Evolutionary conservation across 2,113 vertebrate genomes (phyloP), one percentile per base, ranked within the genome.

Genomic region (Semicossyphus pulcher): DNA sequence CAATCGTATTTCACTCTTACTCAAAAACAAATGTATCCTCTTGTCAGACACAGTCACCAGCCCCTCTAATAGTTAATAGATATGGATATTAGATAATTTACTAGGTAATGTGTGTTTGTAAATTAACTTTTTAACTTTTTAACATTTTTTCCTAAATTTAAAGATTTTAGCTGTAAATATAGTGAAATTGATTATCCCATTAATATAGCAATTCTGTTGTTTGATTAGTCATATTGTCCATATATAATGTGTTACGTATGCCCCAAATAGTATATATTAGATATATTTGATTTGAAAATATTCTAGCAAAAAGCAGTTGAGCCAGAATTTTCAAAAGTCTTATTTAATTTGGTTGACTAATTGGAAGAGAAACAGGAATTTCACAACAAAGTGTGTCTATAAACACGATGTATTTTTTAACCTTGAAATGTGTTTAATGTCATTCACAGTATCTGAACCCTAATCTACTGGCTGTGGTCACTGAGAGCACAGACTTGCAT

Each of bases 401-500:
- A 42, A 10, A 10, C 7, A 29, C 21, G 31, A 18, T 20, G 0
- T 23, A 3, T 41, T 52, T 31, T 60, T 16, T 16, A 4, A 0
- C 1, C 18, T 53, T 29, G 3, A 25, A 54, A 14, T 26, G 45
- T 41, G 10, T 41, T 60, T 53, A 14, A 4, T 61, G 4, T 67
- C 0, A 14, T 21, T 20, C n/a, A 0, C 60, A 99, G 97, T 98
- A 97, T 70, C 83, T 99, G 89, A 99, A 99, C 86, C 98, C 97
- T 21, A 99, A 99, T 89, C 93, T 99, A 16, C 91, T 99, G 86
- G 96, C 96, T 0, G 93, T 99, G 83, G 95, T 99, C 89, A 98
- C 96, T 0, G 97, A 99, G 92, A 99, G 97, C 92, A 93, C 93
- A 0, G 98, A 99, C 23, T 62, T 45, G 0, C 96, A 99, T 83